Base-by-base conservation (phyloP, 2,888 invertebrate genomes). In the Odontocerum albicorne region DNA sequence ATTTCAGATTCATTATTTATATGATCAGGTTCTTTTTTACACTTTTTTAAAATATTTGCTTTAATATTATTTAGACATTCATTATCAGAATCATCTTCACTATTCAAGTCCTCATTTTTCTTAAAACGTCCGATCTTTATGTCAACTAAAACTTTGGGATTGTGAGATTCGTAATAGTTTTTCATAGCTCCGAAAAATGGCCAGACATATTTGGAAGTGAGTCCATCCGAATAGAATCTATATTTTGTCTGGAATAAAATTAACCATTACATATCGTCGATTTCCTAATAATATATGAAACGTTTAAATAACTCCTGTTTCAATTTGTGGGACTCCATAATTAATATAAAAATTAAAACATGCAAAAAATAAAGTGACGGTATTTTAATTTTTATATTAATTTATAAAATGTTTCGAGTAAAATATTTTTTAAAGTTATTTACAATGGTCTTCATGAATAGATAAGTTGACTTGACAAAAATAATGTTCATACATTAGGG, bases 211-310 rank as follows among this genome's bases (percentile, higher is more conserved):
- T 55, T 49, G 7, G 33, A 15, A 12, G 22, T 36, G 35, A 39
- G 42, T 20, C 27, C 22, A 16, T 38, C 21, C 19, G 35, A 21
- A 47, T 43, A 51, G 36, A 51, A 33, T 51, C 39, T 55, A 10
- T 38, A 46, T 33, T 55, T 54, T n/a, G 56, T 61, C 58, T 59
- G 65, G 61, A 63, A 49, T 65, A 64, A 16, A 2, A 21, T 16
- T 40, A 40, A 40, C 27, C 4, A 27, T 7, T 7, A 10, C 27
- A 27, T 10, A 27, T 27, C 27, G 10, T 6, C 4, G 4, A 27
- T 27, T 27, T 7, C 10, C 27, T 10, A 4, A 7, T 27, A 27
- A 27, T 6, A 27, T 7, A 4, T 7, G 27, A 27, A 27, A 27
- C 10, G 4, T 27, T 27, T 7, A 27, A 27, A 27, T 27, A 27